Evolutionary conservation across 2,113 vertebrate genomes (phyloP).

Genomic region (Xyrauchen texanus): DNA sequence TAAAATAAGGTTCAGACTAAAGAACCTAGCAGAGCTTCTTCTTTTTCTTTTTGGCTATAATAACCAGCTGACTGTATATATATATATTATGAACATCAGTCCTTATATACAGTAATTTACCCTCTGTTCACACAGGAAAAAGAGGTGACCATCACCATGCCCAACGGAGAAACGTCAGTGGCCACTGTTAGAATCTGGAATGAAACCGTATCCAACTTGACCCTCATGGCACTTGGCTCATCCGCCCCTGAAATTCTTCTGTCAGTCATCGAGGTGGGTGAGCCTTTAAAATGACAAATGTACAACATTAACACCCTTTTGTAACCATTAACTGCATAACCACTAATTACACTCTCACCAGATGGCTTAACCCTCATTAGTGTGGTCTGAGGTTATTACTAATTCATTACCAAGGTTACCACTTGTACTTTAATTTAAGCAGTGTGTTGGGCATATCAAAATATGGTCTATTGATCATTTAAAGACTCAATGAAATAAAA

Average conservation of each 20-base stretch:
- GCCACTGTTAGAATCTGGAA: slow-evolving; percentile 97
- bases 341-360: slow-evolving; percentile 2
- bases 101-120: neutral
- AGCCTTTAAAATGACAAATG: neutral
- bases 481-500: too few species aligned
- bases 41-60: too few species aligned
- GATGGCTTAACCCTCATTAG: slow-evolving; percentile 21
- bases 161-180: slow-evolving; percentile 92
- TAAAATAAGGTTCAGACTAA: too few species aligned
- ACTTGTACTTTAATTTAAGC: too few species aligned
- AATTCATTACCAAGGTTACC: too few species aligned
- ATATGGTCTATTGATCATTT: too few species aligned
- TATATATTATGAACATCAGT: too few species aligned
- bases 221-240: slow-evolving; percentile 91
- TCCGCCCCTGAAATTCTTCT: slow-evolving; percentile 94
- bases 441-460: too few species aligned
- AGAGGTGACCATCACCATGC: slow-evolving; percentile 93
- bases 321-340: neutral
- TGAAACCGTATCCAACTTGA: slow-evolving; percentile 94
- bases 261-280: slow-evolving; percentile 85
- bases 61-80: too few species aligned
- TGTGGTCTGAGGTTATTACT: neutral
- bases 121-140: slow-evolving; percentile 81
- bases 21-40: too few species aligned
- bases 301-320: neutral